Evolutionary conservation across 2,113 vertebrate species (phyloP).

Genomic region (Genyomyrus donnyi): DNA sequence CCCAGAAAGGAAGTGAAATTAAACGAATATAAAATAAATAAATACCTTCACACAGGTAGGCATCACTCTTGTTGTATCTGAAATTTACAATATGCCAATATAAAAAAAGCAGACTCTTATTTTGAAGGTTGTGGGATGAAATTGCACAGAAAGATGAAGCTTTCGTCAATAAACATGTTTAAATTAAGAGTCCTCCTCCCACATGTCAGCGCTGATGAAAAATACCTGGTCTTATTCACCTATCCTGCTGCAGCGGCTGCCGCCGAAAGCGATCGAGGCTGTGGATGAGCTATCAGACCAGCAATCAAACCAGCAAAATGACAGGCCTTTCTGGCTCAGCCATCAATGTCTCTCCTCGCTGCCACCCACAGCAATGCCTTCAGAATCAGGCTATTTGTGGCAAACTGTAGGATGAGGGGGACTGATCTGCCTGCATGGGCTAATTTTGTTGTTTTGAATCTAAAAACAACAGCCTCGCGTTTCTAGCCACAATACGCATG

Average conservation of each 20-base stretch:
- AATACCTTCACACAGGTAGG: not conserved
- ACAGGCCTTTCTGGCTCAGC: not conserved
- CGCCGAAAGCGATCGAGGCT: not conserved
- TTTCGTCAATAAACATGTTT: not conserved
- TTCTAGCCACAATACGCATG: not conserved
- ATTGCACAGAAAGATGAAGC: not conserved
- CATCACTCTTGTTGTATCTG: not conserved
- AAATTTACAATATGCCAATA: not conserved
- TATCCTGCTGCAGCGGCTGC: not conserved
- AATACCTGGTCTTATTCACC: not conserved
- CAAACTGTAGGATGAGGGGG: not conserved
- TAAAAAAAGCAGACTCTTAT: not conserved
- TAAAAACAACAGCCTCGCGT: not conserved
- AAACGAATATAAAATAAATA: not conserved
- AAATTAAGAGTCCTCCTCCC: not conserved
- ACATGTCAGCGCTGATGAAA: not conserved
- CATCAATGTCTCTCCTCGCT: not conserved
- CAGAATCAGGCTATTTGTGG: not conserved
- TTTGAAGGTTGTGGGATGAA: not conserved
- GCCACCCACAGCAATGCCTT: not conserved
- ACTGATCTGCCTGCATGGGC: not conserved
- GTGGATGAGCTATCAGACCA: not conserved
- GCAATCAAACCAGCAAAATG: not conserved
- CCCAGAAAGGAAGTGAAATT: not conserved
- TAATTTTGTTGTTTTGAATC: not conserved